These are phyloP conservation scores for Malaclemys terrapin DNA, from an alignment of 2,113 vertebrate species.

Conservation along the genomic window DNA sequence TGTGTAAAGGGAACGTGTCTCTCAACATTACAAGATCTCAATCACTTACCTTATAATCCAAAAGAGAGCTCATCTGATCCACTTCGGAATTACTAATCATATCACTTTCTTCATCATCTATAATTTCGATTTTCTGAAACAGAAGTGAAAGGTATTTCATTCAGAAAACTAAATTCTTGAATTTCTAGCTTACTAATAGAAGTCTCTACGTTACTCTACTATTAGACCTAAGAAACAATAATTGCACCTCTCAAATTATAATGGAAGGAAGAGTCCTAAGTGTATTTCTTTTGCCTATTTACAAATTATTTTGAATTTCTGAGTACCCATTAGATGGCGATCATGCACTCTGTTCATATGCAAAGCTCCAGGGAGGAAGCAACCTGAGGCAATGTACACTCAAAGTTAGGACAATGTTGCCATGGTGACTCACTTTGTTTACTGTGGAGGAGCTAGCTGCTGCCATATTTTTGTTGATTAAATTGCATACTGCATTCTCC, in stretches of 20 bases:
- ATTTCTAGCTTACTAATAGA: background rate
- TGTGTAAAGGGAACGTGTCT: background rate
- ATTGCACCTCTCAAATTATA: rapidly evolving
- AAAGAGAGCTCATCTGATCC: conserved; percentile 92
- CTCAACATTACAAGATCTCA: background rate
- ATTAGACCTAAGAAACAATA: rapidly evolving
- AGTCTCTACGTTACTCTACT: background rate
- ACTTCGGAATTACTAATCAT: conserved; percentile 89
- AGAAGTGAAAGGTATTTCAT: background rate
- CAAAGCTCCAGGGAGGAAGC: background rate
- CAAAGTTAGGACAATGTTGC: conserved; percentile 8
- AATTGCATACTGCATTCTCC: background rate
- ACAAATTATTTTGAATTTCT: background rate
- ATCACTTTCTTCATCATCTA: conserved; percentile 90
- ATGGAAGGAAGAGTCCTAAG: rapidly evolving
- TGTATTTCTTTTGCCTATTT: background rate
- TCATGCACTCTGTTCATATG: conserved; percentile 42
- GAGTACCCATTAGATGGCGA: conserved; percentile 68
- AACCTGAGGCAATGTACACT: rapidly evolving
- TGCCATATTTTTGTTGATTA: background rate
- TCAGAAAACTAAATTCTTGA: background rate
- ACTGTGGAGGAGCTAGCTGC: background rate
- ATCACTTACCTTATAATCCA: conserved; percentile 92
- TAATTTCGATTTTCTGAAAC: conserved; percentile 95
- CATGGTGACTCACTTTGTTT: background rate